Evolutionary conservation across 2,888 invertebrate species (phyloP), one percentile per base, ranked within the genome.

Genomic region (Meloe dianella): DNA sequence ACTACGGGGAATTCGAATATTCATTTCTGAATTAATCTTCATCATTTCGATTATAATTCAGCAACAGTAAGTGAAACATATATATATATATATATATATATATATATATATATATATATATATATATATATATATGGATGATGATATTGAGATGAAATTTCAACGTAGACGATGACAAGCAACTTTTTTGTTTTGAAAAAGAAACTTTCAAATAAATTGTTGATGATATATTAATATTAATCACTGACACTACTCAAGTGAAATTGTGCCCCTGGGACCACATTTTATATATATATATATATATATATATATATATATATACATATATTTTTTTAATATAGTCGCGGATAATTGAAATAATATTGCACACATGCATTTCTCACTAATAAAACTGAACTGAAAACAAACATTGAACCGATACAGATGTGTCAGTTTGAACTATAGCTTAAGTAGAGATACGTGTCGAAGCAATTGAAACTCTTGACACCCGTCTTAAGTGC

Each of bases 151-250:
- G 41, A 41, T 41, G 65, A 60, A 58, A 71, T 77, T 75, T 76
- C 70, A 41, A 41, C 17, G n/a, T 8, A 41, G 7, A 41, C n/a
- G 41, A 68, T 77, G 77, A 78, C 77, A 67, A 62, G 77, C 77
- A 77, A 76, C 75, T 77, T 77, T 78, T 73, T 76, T 75, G 77
- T 78, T 76, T 75, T 76, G 1, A 41, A 1, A 5, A 7, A 1
- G n/a, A 41, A n/a, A 32, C 10, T 10, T 10, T 12, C 32, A 32
- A 7, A 41, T 71, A 77, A 76, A 75, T 74, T 75, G 75, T 76
- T 77, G 77, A 78, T 78, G 76, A 78, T 77, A 74, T 75, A 77
- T 76, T 75, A 77, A 75, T 75, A 74, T 73, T 74, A 41, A 6
- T 41, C 41, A 41, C 41, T 41, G 41, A 41, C 41, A 41, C 41